These are phyloP conservation scores for Platygyra sinensis DNA, from an alignment of 64 coral and sea anemone genomes.

Conservation along the genomic window DNA sequence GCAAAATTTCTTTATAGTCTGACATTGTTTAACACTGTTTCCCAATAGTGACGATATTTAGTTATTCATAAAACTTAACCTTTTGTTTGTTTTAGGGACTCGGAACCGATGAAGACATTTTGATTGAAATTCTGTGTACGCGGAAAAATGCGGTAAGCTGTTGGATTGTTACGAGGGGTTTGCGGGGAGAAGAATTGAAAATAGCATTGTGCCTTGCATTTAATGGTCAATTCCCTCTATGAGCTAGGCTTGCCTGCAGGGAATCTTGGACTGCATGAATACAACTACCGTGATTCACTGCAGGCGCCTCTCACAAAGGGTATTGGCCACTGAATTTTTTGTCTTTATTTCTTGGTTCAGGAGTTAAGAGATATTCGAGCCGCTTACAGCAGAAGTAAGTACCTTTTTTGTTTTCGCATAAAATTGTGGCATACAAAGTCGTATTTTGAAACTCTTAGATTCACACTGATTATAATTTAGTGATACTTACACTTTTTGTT, in stretches of 20 bases:
- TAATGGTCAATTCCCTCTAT: too few species aligned
- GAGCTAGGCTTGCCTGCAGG: too few species aligned
- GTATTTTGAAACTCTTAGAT: too few species aligned
- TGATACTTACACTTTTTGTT: not conserved
- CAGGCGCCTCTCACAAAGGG: too few species aligned
- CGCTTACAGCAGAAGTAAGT: slow-evolving; percentile 63
- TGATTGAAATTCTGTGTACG: slow-evolving; percentile 86
- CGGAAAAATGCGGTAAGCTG: slow-evolving; percentile 69
- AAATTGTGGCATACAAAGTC: not conserved
- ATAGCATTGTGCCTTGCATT: too few species aligned
- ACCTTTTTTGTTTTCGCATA: not conserved
- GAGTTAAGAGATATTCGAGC: slow-evolving; percentile 40
- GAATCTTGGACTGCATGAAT: too few species aligned
- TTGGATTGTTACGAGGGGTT: too few species aligned
- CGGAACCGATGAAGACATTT: slow-evolving; percentile 81
- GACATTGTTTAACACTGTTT: not conserved
- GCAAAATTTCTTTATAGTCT: not conserved
- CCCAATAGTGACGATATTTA: too few species aligned
- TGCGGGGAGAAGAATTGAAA: too few species aligned
- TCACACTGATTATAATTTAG: not conserved
- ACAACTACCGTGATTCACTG: too few species aligned
- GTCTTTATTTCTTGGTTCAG: not conserved
- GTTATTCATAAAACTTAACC: too few species aligned
- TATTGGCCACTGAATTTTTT: not conserved
- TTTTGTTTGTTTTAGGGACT: slow-evolving; percentile 57